Base-by-base conservation (phyloP, 2,888 invertebrate species). In the Cerastoderma edule region DNA sequence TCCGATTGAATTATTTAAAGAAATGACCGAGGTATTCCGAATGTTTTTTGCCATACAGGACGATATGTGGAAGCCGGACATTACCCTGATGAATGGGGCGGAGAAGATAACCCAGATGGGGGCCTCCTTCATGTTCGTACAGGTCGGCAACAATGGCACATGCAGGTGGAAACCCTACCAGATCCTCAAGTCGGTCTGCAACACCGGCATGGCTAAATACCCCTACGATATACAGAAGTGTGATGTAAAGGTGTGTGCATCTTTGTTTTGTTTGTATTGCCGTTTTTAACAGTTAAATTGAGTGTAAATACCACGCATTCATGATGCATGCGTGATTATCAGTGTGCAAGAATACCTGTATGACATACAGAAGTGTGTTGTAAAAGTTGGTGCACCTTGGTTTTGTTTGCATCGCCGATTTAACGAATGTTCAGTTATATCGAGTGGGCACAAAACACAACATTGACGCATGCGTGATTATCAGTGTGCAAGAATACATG, bases 91-190 rank as follows among this genome's bases (percentile, higher is more conserved):
- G 28, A 80, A 80, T 30, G 74, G 80, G 6, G 76, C 77, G 48
- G 66, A 67, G n/a, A 56, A 67, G 32, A 65, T 80, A 19, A 60
- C 44, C 5, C 56, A 70, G 63, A 71, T 80, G 71, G 80, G 80
- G 0, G 67, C 67, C 22, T 56, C 60, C n/a, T 80, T 80, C 32
- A 80, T 80, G 80, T 80, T 76, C 50, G 72, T 80, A 10, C 76
- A 76, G 2, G 68, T 76, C 1, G 35, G 48, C 19, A 56, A 63
- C 24, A 66, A 67, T n/a, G 80, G 80, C 22, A 22, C 48, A 10
- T 80, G 80, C 46, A 65, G 44, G n/a, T 80, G 80, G 80, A 72
- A 67, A 28, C 80, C 80, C 5, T 76, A 80, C 46, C 80, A 80
- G 67, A 80, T 80, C n/a, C n/a, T 80, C 24, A 67, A 76, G 8